phyloP scores from a whole-genome alignment of 2,888 invertebrate genomes.

The Vannuccia rotundouncinata region DNA sequence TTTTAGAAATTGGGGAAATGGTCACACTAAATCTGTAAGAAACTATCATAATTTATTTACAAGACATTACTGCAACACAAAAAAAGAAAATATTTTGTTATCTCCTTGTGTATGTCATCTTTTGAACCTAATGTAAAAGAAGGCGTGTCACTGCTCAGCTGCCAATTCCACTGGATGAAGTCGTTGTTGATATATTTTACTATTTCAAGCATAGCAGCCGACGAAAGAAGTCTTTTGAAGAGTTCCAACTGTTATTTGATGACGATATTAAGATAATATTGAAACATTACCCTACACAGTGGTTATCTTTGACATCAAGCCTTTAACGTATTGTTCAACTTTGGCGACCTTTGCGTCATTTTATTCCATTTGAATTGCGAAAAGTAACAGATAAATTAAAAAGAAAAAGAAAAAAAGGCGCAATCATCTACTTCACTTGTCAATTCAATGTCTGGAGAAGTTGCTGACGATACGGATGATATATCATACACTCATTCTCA shows the following conservation, averaged over 20 bases:
- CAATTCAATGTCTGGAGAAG: too few relatives aligned
- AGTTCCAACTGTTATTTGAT: slow-evolving; percentile 4
- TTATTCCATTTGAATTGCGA: neutral
- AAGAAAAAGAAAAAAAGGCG: neutral
- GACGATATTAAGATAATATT: neutral
- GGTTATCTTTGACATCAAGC: slow-evolving; percentile 1
- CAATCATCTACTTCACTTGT: too few relatives aligned
- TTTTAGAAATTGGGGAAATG: too few relatives aligned
- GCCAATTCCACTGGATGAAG: slow-evolving; percentile 7
- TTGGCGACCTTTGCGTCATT: slow-evolving; percentile 1
- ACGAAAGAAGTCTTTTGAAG: neutral
- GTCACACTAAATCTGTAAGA: too few relatives aligned
- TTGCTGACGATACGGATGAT: too few relatives aligned
- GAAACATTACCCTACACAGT: slow-evolving; percentile 25
- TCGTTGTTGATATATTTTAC: slow-evolving; percentile 14
- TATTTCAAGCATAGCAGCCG: slow-evolving; percentile 7
- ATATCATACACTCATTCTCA: too few relatives aligned
- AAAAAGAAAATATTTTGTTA: slow-evolving; percentile 23
- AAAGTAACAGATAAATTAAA: neutral
- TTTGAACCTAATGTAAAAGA: neutral
- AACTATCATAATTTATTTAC: too few relatives aligned
- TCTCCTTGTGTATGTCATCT: slow-evolving; percentile 14
- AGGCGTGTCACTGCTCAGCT: too few relatives aligned
- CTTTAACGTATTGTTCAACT: neutral
- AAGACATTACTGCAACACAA: too few relatives aligned